phyloP scores from a whole-genome alignment of 1,140 invertebrate species.

The Leptopilina boulardi region DNA sequence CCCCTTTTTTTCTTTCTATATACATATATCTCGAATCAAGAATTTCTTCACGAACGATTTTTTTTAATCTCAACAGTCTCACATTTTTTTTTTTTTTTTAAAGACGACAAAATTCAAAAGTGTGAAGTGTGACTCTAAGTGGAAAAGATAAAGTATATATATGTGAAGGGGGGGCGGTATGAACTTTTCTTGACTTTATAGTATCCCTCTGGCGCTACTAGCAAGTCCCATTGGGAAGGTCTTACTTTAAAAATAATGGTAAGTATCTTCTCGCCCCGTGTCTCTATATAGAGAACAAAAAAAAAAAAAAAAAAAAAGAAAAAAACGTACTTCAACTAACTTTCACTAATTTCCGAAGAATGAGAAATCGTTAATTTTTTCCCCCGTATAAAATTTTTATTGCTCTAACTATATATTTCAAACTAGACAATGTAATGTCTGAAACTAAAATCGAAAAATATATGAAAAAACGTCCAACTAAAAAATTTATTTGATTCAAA shows the following conservation, averaged over 20 bases:
- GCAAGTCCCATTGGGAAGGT: constrained; percentile 2
- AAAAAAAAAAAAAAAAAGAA: too few species aligned
- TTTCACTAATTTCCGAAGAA: background rate
- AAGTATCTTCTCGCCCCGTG: background rate
- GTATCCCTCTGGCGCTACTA: background rate
- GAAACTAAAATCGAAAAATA: too few species aligned
- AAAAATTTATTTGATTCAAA: too few species aligned
- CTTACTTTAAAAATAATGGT: constrained; percentile 25
- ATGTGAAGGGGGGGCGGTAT: background rate
- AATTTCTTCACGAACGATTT: constrained; percentile 56
- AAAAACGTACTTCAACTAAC: background rate
- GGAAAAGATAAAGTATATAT: background rate
- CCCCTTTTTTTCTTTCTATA: constrained; percentile 34
- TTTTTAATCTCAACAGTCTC: constrained; percentile 53
- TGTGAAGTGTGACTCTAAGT: background rate
- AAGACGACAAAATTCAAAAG: constrained; percentile 4
- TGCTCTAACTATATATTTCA: too few species aligned
- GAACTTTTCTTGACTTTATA: constrained; percentile 38
- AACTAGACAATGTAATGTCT: too few species aligned
- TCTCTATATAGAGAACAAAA: background rate
- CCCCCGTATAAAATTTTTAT: too few species aligned
- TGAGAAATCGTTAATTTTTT: background rate
- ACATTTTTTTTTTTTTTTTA: constrained; percentile 7
- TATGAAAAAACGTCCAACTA: too few species aligned
- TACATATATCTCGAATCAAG: constrained; percentile 42